Evolutionary conservation across 1,140 invertebrate species (phyloP), one percentile per base, ranked within the genome.

Genomic region (Lethrus apterus): DNA sequence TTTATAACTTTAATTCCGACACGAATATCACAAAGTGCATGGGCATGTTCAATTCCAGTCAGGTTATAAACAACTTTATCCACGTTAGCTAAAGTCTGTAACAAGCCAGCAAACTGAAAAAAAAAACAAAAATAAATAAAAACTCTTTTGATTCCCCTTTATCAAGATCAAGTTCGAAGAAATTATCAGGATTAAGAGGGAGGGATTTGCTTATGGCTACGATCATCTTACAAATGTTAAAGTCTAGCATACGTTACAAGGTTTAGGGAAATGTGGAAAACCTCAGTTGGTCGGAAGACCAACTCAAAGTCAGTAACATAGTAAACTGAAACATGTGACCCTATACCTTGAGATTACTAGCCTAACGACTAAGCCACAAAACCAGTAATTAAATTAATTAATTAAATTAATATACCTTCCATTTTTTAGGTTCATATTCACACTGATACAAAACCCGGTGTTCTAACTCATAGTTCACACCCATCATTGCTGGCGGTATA

Each of bases 11-110:
- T 77, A 46, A 82, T 70, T 19, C 71, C 77, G 23, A 86, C 74
- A 46, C 80, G 67, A 7, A 84, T 72, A 52, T 84, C 81, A 66
- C 84, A 86, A 33, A 72, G 65, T 34, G 75, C 71, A 59, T 83
- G 76, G 1, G 82, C 75, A 64, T 80, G 83, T 35, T 74, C 66
- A 10, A 85, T 60, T 44, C 70, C 66, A 1, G 70, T 74, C 26
- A 85, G 65, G 51, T 74, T 73, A 56, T 73, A 74, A 38, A 46
- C 59, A 41, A 73, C 70, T 48, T 62, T 56, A 4, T 64, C 55
- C 2, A 45, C 2, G 3, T 51, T 48, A 23, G 52, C 15, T 7
- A 38, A 55, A n/a, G 15, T 35, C 23, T 9, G 23, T 8, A 42
- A 33, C n/a, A 50, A 14, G 2, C 29, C 43, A 15, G 46, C 51